Base-by-base conservation (phyloP, 2,888 invertebrate species). In the Sipha maydis region DNA sequence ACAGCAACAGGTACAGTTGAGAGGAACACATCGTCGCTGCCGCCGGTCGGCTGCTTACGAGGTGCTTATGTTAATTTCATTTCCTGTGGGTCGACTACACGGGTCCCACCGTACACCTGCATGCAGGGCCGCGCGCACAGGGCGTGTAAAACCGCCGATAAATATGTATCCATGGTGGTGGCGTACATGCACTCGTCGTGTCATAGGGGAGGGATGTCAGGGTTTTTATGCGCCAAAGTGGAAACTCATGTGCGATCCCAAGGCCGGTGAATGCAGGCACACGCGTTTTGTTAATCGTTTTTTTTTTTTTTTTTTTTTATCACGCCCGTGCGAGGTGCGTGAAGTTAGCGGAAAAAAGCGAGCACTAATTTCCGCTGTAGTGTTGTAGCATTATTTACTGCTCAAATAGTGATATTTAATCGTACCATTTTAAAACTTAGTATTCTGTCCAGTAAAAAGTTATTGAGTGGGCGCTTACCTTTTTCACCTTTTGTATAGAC, bases 1-100 rank as follows among this genome's bases (percentile, higher is more conserved):
- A 71, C 78, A 85, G 85, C 78, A 85, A 85, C 85, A 85, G 85
- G 85, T 85, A 85, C 11, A 28, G 14, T 69, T 28, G 69, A 14
- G 69, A 69, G 17, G 69, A 69, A 41, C 41, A 48, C 77, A 28
- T 11, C 21, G n/a, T 11, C 48, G n/a, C 8, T n/a, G 14, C 25
- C n/a, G 69, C 3, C 69, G 69, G 69, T 28, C 69, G 69, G 69
- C 41, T 14, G 69, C 69, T 5, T 61, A 7, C n/a, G 21, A 19
- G 11, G 41, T 56, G 41, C 48, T 19, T 56, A 31, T 85, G 77
- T 77, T 77, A 77, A 85, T 48, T 77, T 34, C 41, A 78, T 85
- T 78, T 85, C 85, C 85, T 85, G 78, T 77, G 76, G 85, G 85
- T 56, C 14, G 67, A 41, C 54, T 28, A 84, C 28, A 75, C 38